Conservation (phyloP, 2,888 invertebrate genomes). For the Chrysodeixis includens region DNA sequence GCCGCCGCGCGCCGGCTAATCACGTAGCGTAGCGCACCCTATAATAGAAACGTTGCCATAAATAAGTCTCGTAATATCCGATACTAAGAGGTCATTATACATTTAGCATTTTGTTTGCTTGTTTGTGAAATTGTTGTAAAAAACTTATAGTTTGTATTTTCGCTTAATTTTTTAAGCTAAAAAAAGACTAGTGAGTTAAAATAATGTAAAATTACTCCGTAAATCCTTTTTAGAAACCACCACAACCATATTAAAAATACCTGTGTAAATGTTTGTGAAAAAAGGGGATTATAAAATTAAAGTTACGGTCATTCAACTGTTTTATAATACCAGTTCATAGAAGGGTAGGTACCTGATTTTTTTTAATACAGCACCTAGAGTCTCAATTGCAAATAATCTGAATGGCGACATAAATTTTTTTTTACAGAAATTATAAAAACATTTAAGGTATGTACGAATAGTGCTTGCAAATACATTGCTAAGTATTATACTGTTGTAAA, state of each 20-base stretch:
- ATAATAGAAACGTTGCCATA: conserved; percentile 19
- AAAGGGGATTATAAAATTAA: too few relatives aligned
- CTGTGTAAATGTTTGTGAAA: too few relatives aligned
- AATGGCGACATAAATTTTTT: not conserved
- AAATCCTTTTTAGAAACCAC: too few relatives aligned
- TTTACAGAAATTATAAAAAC: not conserved
- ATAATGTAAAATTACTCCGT: not conserved
- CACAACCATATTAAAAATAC: too few relatives aligned
- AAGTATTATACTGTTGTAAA: conserved; percentile 34
- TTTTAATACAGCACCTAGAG: too few relatives aligned
- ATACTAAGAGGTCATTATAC: not conserved
- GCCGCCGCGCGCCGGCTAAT: conserved; percentile 39
- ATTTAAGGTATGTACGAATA: conserved; percentile 8
- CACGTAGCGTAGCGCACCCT: conserved; percentile 38
- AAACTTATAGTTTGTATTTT: conserved; percentile 8
- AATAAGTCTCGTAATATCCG: conserved; percentile 12
- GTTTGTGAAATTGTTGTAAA: not conserved
- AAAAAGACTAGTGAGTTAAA: not conserved
- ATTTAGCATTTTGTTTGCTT: not conserved
- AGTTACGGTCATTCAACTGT: too few relatives aligned
- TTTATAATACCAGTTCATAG: too few relatives aligned
- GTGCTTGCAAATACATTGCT: conserved; percentile 10
- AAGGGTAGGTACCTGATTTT: too few relatives aligned
- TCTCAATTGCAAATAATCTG: too few relatives aligned
- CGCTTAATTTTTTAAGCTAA: not conserved